phyloP scores from a whole-genome alignment of 2,113 vertebrate genomes.

The Picathartes gymnocephalus region DNA sequence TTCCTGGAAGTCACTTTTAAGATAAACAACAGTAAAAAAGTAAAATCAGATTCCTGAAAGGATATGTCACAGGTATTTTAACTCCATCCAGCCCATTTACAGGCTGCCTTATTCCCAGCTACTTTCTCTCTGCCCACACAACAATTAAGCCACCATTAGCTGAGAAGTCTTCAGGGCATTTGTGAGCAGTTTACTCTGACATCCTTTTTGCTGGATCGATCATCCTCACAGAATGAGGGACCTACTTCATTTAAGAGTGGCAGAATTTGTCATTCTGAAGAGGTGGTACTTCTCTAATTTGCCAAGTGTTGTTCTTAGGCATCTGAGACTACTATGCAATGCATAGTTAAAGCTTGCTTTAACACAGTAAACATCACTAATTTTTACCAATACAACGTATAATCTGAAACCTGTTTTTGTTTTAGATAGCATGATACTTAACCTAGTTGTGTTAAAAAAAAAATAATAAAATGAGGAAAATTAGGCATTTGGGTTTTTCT shows the following conservation, averaged over 20 bases:
- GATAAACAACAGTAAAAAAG: not conserved
- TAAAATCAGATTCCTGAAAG: not conserved
- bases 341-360: not conserved
- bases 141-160: not conserved
- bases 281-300: not conserved
- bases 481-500: not conserved
- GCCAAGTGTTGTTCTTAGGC: not conserved
- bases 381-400: not conserved
- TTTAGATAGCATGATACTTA: not conserved
- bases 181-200: not conserved
- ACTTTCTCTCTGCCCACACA: not conserved
- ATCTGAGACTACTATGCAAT: not conserved
- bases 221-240: not conserved
- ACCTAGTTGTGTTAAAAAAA: not conserved
- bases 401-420: not conserved
- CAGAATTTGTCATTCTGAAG: not conserved
- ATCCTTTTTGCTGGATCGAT: not conserved
- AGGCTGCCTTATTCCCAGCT: not conserved
- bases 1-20: not conserved
- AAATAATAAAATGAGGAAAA: not conserved
- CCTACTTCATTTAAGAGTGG: not conserved
- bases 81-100: not conserved
- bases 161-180: not conserved
- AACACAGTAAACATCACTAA: not conserved
- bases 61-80: not conserved